Conservation (phyloP, 1,140 invertebrate species). For the Lepidurus arcticus region DNA sequence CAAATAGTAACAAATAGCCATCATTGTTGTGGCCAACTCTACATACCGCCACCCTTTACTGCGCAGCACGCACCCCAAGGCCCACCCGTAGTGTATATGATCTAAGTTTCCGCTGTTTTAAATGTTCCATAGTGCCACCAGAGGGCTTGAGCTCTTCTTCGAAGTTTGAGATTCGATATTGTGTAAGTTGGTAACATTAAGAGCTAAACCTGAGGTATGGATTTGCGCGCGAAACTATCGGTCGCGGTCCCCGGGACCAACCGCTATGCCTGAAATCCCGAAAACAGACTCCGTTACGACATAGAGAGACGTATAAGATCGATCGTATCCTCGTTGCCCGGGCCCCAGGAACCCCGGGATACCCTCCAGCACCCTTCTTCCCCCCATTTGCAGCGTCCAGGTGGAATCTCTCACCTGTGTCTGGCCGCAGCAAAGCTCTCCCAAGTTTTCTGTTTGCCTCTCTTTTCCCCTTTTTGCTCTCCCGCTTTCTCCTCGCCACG, state of each 20-base stretch:
- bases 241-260: background rate
- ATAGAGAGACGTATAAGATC: background rate
- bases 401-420: conserved; percentile 14
- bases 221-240: background rate
- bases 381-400: conserved; percentile 8
- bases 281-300: background rate
- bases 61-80: no score
- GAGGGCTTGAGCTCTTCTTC: no score
- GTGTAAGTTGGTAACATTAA: no score
- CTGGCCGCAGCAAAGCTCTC: background rate
- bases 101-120: no score
- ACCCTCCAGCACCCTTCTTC: background rate
- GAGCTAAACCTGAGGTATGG: no score
- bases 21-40: background rate
- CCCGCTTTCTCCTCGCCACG: background rate
- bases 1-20: background rate
- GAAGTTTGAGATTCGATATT: no score
- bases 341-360: background rate
- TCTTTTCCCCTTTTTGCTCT: background rate
- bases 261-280: background rate
- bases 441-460: background rate
- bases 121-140: no score
- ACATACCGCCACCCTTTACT: no score
- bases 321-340: conserved; percentile 17
- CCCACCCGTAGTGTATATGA: no score